Percentiles rank a stretch among this genome's conserved stretches.
phyloP scores from a whole-genome alignment of 2,797 vertebrate genomes.

The Gobionotothen gibberifrons region DNA sequence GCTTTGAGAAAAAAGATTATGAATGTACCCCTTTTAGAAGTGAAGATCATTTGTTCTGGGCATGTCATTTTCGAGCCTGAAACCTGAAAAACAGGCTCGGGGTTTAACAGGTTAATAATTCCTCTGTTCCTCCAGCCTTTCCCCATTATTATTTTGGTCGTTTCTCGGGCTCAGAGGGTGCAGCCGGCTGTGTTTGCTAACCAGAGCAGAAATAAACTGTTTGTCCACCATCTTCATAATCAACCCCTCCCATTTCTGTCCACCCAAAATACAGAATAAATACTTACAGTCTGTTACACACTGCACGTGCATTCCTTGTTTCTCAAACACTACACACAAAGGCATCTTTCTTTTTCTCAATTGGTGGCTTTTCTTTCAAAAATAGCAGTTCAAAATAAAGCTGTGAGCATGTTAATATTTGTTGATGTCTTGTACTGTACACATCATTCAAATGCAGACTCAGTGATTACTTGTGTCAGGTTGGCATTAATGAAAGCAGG shows the following conservation, averaged over 20 bases:
- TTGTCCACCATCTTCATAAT: conserved; percentile 38
- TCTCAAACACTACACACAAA: background rate
- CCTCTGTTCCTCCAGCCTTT: background rate
- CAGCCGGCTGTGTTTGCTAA: conserved; percentile 63
- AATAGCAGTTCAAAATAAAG: conserved; percentile 12
- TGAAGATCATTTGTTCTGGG: too few species aligned
- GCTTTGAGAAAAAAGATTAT: too few species aligned
- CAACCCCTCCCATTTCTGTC: conserved; percentile 15
- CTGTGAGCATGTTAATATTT: conserved; percentile 13
- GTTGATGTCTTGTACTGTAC: conserved; percentile 9
- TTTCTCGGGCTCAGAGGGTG: conserved; percentile 11
- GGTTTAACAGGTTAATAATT: background rate
- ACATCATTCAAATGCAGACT: conserved; percentile 6
- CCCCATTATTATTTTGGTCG: background rate
- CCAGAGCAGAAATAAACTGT: conserved; percentile 77
- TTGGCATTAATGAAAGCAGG: background rate
- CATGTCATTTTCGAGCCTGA: too few species aligned
- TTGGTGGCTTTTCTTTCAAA: background rate
- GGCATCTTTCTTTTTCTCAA: background rate
- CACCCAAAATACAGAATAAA: conserved; percentile 9
- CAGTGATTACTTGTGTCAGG: conserved; percentile 5
- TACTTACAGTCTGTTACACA: conserved; percentile 1
- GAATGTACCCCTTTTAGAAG: too few species aligned
- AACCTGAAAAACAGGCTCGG: too few species aligned
- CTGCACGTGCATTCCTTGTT: background rate